These are phyloP conservation scores for Laticauda colubrina DNA, from an alignment of 2,113 vertebrate species.

Conservation along the genomic window DNA sequence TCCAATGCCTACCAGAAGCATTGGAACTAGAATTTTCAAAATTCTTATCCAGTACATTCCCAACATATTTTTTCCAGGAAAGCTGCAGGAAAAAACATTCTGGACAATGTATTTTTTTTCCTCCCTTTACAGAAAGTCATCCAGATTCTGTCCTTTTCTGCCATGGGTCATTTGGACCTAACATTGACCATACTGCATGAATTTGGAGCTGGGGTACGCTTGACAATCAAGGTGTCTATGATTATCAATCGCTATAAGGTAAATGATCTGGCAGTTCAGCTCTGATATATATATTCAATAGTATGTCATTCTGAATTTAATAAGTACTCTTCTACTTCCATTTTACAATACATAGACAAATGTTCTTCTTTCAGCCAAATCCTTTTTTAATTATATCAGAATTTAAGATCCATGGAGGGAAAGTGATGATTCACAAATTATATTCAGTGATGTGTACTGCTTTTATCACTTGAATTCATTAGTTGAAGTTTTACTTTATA, in stretches of 20 bases:
- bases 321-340: not conserved
- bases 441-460: not conserved
- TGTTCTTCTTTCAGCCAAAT: not conserved
- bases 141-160: not conserved
- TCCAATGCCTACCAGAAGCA: not conserved
- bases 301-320: not conserved
- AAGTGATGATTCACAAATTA: not conserved
- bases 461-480: not conserved
- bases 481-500: not conserved
- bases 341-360: not conserved
- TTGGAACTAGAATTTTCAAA: not conserved
- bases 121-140: not conserved
- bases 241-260: constrained; percentile 27
- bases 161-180: constrained; percentile 15
- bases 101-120: not conserved
- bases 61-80: not conserved
- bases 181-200: not conserved
- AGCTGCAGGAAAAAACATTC: too few relatives aligned
- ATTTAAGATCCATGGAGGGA: too few relatives aligned
- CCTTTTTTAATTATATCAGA: not conserved
- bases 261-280: not conserved
- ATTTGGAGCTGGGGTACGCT: constrained; percentile 4
- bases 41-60: not conserved
- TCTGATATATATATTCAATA: not conserved
- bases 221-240: not conserved